These are phyloP conservation scores for Holcopasites calliopsidis DNA, from an alignment of 1,140 invertebrate genomes.

Conservation along the genomic window DNA sequence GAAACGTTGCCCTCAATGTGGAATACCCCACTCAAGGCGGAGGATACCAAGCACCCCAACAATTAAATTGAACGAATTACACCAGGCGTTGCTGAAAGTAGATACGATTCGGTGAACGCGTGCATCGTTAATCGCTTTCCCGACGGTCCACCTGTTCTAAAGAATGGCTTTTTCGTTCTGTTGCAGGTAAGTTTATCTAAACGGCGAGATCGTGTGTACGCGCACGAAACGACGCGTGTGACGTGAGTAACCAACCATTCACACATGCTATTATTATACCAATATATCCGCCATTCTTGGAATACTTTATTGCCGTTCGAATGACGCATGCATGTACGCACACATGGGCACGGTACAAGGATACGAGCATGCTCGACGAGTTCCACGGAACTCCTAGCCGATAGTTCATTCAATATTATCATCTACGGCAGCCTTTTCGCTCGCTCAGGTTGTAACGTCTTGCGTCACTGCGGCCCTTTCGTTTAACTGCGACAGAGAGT, in stretches of 20 bases:
- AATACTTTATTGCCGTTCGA: constrained; percentile 31
- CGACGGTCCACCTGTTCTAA: not conserved
- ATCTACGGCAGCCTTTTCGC: not conserved
- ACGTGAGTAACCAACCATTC: constrained; percentile 44
- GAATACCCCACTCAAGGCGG: no score
- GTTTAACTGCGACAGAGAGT: not conserved
- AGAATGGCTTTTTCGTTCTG: constrained; percentile 44
- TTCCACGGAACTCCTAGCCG: not conserved
- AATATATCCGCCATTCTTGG: constrained; percentile 24
- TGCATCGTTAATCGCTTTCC: no score
- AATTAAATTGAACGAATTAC: no score
- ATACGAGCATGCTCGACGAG: not conserved
- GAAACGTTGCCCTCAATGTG: no score
- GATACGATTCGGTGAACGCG: no score
- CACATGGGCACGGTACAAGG: not conserved
- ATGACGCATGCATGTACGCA: constrained; percentile 6
- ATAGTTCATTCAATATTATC: constrained; percentile 16
- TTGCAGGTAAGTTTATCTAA: constrained; percentile 55
- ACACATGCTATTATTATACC: not conserved
- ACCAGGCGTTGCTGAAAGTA: no score
- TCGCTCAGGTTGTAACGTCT: constrained; percentile 7
- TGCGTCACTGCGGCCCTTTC: constrained; percentile 2
- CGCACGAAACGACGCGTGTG: not conserved
- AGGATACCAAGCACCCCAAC: no score
- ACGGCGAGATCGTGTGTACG: not conserved